Evolutionary conservation across 2,113 vertebrate species (phyloP), one percentile per base, ranked within the genome.

Genomic region (Periophthalmus modestus): DNA sequence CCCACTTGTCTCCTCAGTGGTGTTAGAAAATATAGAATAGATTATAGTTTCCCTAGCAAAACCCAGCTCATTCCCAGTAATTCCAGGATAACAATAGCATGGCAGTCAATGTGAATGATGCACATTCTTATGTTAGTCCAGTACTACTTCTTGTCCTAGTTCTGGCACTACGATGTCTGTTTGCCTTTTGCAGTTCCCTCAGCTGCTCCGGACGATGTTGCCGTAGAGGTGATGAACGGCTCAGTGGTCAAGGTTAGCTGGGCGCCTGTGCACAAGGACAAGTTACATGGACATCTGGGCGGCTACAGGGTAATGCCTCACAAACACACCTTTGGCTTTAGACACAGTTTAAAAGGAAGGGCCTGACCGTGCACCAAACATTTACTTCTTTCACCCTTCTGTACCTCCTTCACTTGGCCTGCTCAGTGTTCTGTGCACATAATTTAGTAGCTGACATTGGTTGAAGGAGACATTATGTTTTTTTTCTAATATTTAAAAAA

Each of bases 251-350:
- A 94, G 89, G 96, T 97, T 78, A 94, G 83, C 88, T 99, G 98
- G 98, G 90, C 87, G 2, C 88, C 89, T 55, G 92, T 98, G 71
- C 95, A 95, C 68, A 96, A 96, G 91, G 96, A 98, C 91, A 95
- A 95, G 92, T 91, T 98, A 50, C 95, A 94, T 24, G 98, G 98
- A 73, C 96, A 94, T 87, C 94, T 98, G 77, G 94, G 90, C 89
- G 98, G 98, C 88, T 98, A 99, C 91, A 96, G 95, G 96, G 98
- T 99, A 94, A 93, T 85, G 81, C 76, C 68, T 86, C 79, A 80
- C 81, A 87, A 89, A 81, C 80, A 81, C 16, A 66, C 77, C 78
- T 81, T 83, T 87, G 79, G 69, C 86, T 87, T 90, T 75, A 84
- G 84, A 86, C 85, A 81, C 68, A 73, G 82, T 83, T 88, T 88